Conservation (phyloP, 2,113 vertebrate genomes). For the Atractosteus spatula region DNA sequence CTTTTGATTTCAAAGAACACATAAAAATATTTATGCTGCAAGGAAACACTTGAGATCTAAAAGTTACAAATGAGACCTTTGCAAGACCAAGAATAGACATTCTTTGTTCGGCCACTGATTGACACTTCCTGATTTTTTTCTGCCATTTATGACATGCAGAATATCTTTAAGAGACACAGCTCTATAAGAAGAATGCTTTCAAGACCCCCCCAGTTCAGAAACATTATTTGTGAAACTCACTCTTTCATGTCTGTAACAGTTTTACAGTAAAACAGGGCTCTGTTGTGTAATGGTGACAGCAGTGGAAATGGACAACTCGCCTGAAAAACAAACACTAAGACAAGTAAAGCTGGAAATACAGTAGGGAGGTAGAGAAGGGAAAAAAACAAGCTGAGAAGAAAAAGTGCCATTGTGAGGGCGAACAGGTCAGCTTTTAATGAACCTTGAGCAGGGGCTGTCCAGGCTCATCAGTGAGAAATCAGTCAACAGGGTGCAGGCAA, state of each 20-base stretch:
- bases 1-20: no score
- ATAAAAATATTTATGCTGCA: no score
- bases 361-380: neutral
- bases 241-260: neutral
- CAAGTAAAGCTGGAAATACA: neutral
- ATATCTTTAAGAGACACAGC: no score
- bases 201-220: no score
- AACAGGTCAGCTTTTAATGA: neutral
- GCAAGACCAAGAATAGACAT: no score
- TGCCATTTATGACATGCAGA: no score
- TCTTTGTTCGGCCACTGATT: no score
- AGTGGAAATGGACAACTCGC: neutral
- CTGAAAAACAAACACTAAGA: neutral
- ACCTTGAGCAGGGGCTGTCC: neutral
- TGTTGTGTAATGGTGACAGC: neutral
- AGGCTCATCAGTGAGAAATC: neutral
- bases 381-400: neutral
- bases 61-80: no score
- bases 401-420: neutral
- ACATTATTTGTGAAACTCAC: neutral
- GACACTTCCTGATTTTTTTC: no score
- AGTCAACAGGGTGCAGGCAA: no score
- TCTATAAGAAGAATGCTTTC: no score
- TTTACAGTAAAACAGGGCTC: slow-evolving; percentile 1
- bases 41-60: no score